Percentiles rank a stretch among this genome's conserved stretches.
These are phyloP conservation scores for Alauda arvensis DNA, from an alignment of 2,797 vertebrate species.

Conservation along the genomic window DNA sequence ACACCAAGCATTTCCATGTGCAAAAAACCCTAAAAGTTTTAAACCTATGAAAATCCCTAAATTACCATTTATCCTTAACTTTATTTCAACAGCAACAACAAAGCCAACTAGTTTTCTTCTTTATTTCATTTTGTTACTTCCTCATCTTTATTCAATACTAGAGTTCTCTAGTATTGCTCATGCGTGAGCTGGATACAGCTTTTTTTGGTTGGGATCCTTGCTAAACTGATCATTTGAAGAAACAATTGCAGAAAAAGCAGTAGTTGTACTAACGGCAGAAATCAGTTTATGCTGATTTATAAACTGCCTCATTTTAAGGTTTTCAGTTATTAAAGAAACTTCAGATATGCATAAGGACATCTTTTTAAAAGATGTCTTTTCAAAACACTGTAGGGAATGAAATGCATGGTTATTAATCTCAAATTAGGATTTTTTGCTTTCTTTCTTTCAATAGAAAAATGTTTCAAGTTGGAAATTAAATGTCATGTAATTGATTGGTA, in stretches of 20 bases:
- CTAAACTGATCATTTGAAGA: not conserved
- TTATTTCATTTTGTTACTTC: not conserved
- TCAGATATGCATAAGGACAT: not conserved
- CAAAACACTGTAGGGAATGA: not conserved
- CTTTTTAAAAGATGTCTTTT: not conserved
- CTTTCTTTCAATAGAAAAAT: conserved; percentile 22
- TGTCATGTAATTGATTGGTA: conserved; percentile 62
- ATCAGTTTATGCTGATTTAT: not conserved
- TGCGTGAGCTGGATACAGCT: not conserved
- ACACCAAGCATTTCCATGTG: not conserved
- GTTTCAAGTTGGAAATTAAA: conserved; percentile 53
- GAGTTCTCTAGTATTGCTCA: not conserved
- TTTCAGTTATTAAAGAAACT: not conserved
- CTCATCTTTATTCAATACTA: not conserved
- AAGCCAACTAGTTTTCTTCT: not conserved
- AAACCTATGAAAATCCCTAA: not conserved
- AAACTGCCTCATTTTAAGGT: not conserved
- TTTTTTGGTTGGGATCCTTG: not conserved
- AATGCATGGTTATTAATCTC: conserved; percentile 20
- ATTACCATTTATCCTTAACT: not conserved
- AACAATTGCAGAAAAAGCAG: not conserved
- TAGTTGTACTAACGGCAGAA: not conserved
- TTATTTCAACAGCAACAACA: not conserved
- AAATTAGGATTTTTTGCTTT: conserved; percentile 6
- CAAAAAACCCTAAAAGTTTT: not conserved